Evolutionary conservation across 2,888 invertebrate species (phyloP), one percentile per base, ranked within the genome.

Genomic region (Sicus ferrugineus): DNA sequence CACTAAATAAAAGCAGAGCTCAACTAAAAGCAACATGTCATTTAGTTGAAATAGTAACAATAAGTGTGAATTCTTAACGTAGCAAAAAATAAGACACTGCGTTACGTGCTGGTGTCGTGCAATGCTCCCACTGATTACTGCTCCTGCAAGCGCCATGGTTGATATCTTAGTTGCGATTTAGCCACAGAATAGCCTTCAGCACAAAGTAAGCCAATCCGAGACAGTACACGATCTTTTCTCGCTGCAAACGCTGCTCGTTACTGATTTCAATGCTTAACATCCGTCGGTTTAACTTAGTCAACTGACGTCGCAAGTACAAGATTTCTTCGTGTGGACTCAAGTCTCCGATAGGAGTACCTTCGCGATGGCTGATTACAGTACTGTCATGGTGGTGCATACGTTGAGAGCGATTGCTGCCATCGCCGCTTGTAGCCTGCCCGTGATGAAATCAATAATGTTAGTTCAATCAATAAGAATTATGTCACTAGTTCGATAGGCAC

Each of bases 241-340:
- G 90, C 81, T 96, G 94, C 78, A 93, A 90, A 70, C 95, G 88
- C 80, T 93, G 92, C 76, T 92, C 87, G 81, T 93, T 92, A 78
- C 96, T 95, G 72, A 95, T 89, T 86, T 97, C 96, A 73, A 97
- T 89, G 6, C 92, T 90, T 87, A 95, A 91, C 9, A 97, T 92
- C 23, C 96, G 90, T 61, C 95, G 89, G 83, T 95, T 94, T 73
- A 97, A 84, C 83, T 95, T 95, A 26, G 93, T 93, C 79, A 97
- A 89, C 86, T 96, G 96, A 62, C 93, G 89, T 72, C 95, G 89
- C 78, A 96, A 88, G 85, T 95, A 93, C 56, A 93, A 88, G 68
- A 95, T 88, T 86, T 95, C 95, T 85, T 95, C 95, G 73, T 92
- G 87, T 9, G 91, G 90, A 72, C 92, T 86, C 68, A 90, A 87